Conservation (phyloP, 2,797 vertebrate genomes). For the Acestrorhynchus altus region DNA sequence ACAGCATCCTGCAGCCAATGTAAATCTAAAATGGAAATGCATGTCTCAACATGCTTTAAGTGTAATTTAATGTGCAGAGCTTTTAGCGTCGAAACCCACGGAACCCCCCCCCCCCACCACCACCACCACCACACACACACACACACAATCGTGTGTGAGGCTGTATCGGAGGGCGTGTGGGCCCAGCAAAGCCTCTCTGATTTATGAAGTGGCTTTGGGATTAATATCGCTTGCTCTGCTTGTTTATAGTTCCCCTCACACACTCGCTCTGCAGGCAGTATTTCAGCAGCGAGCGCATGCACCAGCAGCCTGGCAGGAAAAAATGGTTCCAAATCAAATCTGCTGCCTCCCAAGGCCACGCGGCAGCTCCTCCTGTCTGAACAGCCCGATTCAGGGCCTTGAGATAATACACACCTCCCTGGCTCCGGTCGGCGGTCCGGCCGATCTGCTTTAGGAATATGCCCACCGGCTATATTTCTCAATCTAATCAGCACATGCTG, state of each 20-base stretch:
- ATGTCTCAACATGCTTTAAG: slow-evolving; percentile 63
- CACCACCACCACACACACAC: too few species aligned
- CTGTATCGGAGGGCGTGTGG: slow-evolving; percentile 46
- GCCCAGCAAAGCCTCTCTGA: slow-evolving; percentile 69
- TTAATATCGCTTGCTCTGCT: slow-evolving; percentile 71
- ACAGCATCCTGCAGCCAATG: slow-evolving; percentile 61
- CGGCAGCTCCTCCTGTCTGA: slow-evolving; percentile 49
- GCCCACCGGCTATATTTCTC: slow-evolving; percentile 66
- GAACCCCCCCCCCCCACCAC: not conserved
- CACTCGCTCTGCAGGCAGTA: slow-evolving; percentile 65
- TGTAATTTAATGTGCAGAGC: slow-evolving; percentile 69
- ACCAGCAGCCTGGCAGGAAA: slow-evolving; percentile 63
- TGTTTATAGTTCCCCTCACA: slow-evolving; percentile 73
- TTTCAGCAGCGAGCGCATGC: slow-evolving; percentile 71
- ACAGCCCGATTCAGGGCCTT: slow-evolving; percentile 69
- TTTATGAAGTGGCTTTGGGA: slow-evolving; percentile 78
- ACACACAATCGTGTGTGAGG: not conserved
- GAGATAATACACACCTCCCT: slow-evolving; percentile 63
- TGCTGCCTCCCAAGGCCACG: slow-evolving; percentile 72
- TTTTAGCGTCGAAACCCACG: slow-evolving; percentile 61
- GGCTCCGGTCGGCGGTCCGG: slow-evolving; percentile 35
- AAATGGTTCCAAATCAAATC: slow-evolving; percentile 72
- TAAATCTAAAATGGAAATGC: slow-evolving; percentile 73
- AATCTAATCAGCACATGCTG: slow-evolving; percentile 72
- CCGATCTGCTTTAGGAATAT: slow-evolving; percentile 61